A percentile compares a stretch with the other conserved stretches of the same genome.
Conservation (phyloP, 2,113 vertebrate species). For the Dipodomys spectabilis region DNA sequence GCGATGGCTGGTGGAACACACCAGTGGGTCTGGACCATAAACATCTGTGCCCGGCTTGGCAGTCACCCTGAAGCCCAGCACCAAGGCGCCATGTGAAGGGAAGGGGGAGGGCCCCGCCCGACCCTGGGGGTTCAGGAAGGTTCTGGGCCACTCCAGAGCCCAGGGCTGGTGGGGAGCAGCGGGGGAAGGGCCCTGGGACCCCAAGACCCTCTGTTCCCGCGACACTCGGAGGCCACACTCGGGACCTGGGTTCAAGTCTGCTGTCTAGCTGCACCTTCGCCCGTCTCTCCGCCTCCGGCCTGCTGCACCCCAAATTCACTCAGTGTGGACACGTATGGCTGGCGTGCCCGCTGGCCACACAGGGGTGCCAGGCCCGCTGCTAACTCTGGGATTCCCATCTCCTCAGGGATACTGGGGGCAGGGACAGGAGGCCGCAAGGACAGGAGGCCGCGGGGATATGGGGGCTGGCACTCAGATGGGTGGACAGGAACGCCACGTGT, state of each 20-base stretch:
- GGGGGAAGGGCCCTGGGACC: no score
- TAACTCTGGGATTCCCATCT: no score
- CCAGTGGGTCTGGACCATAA: slow-evolving; percentile 58
- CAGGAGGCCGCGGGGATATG: neutral
- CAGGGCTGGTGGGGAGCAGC: no score
- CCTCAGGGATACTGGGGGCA: neutral
- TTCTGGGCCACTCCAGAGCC: neutral
- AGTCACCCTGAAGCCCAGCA: neutral
- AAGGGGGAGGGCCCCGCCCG: neutral
- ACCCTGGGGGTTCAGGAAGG: neutral
- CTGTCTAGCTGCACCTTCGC: neutral
- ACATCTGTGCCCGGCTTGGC: slow-evolving; percentile 47
- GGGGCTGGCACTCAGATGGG: no score
- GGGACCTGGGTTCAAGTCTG: neutral
- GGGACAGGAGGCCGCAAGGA: neutral
- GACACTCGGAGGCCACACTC: neutral
- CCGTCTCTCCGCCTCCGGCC: neutral
- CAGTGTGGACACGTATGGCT: no score
- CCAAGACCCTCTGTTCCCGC: neutral
- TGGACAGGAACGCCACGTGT: no score
- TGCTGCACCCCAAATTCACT: no score
- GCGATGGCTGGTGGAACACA: neutral
- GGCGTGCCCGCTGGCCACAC: no score
- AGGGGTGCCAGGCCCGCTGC: no score
- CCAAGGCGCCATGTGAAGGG: neutral